Percentiles rank a stretch among this genome's conserved stretches.
These are phyloP conservation scores for Polypedilum vanderplanki DNA, from an alignment of 1,140 invertebrate genomes.

Conservation along the genomic window DNA sequence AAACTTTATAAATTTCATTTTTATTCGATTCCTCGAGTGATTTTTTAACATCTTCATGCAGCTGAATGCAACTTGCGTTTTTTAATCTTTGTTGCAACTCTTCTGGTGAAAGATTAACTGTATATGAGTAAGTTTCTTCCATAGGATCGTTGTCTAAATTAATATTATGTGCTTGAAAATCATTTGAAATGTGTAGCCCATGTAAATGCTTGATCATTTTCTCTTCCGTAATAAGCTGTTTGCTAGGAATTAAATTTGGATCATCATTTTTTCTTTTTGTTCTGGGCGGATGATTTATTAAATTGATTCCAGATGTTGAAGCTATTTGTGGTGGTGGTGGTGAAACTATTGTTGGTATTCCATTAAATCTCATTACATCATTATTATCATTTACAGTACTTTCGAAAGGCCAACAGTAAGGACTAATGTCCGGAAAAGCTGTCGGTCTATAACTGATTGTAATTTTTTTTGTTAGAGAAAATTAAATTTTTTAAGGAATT, in stretches of 20 bases:
- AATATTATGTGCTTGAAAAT: conserved; percentile 42
- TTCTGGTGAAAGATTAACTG: conserved; percentile 40
- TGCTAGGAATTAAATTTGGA: conserved; percentile 47
- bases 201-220: conserved; percentile 70
- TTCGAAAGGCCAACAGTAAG: not conserved
- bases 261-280: not conserved
- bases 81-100: conserved; percentile 48
- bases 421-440: not conserved
- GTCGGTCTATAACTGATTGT: not conserved
- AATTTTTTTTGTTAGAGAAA: not conserved
- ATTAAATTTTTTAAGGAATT: not conserved
- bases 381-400: not conserved
- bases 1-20: conserved; percentile 35
- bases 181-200: conserved; percentile 58
- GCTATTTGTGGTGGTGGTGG: not conserved
- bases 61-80: conserved; percentile 50
- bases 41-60: conserved; percentile 64
- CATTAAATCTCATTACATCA: conserved; percentile 8
- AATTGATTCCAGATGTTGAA: not conserved
- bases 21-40: conserved; percentile 50
- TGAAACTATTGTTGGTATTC: not conserved
- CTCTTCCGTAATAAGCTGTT: conserved; percentile 72
- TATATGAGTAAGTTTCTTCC: conserved; percentile 31
- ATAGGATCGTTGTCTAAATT: conserved; percentile 35
- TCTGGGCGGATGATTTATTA: not conserved